Evolutionary conservation across 2,113 vertebrate species (phyloP).

Genomic region (Tapirus terrestris): DNA sequence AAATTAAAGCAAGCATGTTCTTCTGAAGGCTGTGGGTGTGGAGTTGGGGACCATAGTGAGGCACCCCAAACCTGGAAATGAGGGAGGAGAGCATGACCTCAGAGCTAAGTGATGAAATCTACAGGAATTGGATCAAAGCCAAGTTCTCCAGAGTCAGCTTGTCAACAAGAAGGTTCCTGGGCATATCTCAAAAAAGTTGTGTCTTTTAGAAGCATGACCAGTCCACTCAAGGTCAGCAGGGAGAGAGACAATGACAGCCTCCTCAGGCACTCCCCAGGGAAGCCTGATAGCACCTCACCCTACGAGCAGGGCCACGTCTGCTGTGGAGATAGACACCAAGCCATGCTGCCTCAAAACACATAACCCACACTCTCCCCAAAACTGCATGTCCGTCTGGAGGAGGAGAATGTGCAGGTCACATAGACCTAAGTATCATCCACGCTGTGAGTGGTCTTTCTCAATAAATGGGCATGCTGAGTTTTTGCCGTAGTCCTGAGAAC

Average conservation of each 20-base stretch:
- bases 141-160: neutral
- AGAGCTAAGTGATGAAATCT: neutral
- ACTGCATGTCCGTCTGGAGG: neutral
- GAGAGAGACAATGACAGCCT: neutral
- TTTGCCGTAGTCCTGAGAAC: neutral
- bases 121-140: neutral
- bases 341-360: fast-evolving
- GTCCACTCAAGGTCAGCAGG: neutral
- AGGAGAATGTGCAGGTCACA: neutral
- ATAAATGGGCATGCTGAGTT: neutral
- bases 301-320: fast-evolving
- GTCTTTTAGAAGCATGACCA: neutral
- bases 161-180: neutral
- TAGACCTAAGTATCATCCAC: neutral
- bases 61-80: neutral
- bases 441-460: neutral
- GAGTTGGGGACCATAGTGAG: neutral
- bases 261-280: neutral
- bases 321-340: neutral
- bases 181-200: neutral
- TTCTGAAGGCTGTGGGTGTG: neutral
- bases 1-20: neutral
- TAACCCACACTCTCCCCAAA: neutral
- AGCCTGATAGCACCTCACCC: neutral
- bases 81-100: neutral